Evolutionary conservation across 2,888 invertebrate genomes (phyloP).

Genomic region (Meta bourneti): DNA sequence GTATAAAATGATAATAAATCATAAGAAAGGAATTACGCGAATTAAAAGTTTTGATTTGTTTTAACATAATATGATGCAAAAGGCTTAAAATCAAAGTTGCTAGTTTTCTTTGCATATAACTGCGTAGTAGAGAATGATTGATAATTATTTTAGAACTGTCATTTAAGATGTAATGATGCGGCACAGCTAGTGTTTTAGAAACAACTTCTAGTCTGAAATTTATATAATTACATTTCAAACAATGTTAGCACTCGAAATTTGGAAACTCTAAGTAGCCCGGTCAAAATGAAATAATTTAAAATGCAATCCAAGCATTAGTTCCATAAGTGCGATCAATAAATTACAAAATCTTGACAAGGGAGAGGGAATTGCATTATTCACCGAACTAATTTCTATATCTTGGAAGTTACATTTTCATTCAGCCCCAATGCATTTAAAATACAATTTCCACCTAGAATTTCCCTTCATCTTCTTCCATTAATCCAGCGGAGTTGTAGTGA

Average conservation of each 20-base stretch:
- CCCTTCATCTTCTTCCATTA: neutral
- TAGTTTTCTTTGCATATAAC: too few species aligned
- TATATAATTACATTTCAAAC: neutral
- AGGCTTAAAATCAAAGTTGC: too few species aligned
- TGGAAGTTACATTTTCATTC: conserved; percentile 1
- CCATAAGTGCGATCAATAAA: neutral
- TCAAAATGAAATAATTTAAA: conserved; percentile 10
- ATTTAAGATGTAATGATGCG: too few species aligned
- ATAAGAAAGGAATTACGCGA: too few species aligned
- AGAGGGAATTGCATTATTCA: neutral
- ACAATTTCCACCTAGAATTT: conserved; percentile 5
- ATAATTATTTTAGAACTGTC: too few species aligned
- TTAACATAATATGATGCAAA: too few species aligned
- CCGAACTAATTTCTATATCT: neutral
- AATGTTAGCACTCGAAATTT: neutral
- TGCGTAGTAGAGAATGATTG: too few species aligned
- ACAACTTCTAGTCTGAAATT: neutral
- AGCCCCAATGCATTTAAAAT: neutral
- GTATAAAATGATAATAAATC: too few species aligned
- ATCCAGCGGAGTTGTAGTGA: neutral
- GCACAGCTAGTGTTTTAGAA: neutral
- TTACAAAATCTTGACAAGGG: neutral
- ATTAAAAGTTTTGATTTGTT: too few species aligned
- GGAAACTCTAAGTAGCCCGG: neutral
- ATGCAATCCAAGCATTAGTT: neutral